Conservation (phyloP, 2,113 vertebrate genomes). For the Aix galericulata region DNA sequence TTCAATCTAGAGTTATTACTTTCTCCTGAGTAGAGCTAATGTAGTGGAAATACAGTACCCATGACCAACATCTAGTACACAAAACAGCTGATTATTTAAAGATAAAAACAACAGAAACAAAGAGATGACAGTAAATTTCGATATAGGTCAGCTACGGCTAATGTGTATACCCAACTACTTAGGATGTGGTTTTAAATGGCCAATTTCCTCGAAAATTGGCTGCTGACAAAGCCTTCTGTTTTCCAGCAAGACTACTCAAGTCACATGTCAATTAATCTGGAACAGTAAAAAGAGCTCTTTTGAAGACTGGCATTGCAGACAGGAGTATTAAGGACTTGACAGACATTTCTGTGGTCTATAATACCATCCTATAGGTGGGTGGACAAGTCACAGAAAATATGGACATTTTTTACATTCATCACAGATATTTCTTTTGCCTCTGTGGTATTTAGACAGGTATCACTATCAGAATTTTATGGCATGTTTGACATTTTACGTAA, state of each 20-base stretch:
- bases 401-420: not conserved
- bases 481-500: not conserved
- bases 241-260: not conserved
- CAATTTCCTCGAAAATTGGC: not conserved
- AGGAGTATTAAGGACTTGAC: not conserved
- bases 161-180: not conserved
- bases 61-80: not conserved
- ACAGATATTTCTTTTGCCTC: not conserved
- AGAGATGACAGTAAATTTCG: not conserved
- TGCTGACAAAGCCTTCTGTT: constrained; percentile 8
- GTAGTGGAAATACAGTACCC: constrained; percentile 12
- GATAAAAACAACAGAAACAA: constrained; percentile 12
- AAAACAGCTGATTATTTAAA: constrained; percentile 25
- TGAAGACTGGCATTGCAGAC: rapidly evolving
- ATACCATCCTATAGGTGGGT: not conserved
- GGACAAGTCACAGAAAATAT: not conserved
- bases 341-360: not conserved
- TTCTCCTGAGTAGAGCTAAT: constrained; percentile 18
- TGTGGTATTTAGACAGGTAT: not conserved
- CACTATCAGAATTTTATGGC: not conserved
- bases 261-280: not conserved
- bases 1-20: constrained; percentile 13
- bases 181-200: not conserved
- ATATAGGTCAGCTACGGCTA: not conserved
- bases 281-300: not conserved